Evolutionary conservation across 1,140 invertebrate species (phyloP), one percentile per base, ranked within the genome.

Genomic region (Bombus huntii): DNA sequence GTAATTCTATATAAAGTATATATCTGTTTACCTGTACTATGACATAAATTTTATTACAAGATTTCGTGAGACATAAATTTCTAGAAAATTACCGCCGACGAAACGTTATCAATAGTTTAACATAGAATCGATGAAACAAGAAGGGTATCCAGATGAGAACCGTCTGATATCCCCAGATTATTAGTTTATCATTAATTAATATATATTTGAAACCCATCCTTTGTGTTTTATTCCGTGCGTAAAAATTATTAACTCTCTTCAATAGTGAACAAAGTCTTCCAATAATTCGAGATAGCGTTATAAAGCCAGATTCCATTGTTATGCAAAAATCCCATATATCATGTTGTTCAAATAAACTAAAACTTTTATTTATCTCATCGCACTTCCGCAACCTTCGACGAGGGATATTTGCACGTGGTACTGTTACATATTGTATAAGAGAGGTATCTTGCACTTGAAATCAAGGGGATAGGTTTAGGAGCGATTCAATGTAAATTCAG

Each of bases 401-500:
- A 59, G n/a, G n/a, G 13, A 22, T 28, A 76, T n/a, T 28, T 59
- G 18, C 53, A 5, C n/a, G 13, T 28, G 34, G 53, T 81, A 83
- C 82, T 78, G 82, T 70, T 78, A 70, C 75, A 78, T 37, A 83
- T 84, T 79, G 76, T 68, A 25, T 53, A 65, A 66, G 73, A 57
- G n/a, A 53, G 13, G 37, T 71, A 80, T 72, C 47, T 31, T 25
- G 22, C 15, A 22, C 39, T 34, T 53, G 68, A 65, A 85, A 80
- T 77, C 44, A 53, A 39, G n/a, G 18, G 28, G 39, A 34, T 42
- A 68, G n/a, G 28, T 77, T 65, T 57, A 80, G 53, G n/a, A 80
- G 66, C 47, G 44, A 80, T 85, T 80, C 68, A 53, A 85, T 80
- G 83, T 47, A 65, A 85, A 85, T 85, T 62, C 28, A 37, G 6